Evolutionary conservation across 2,888 invertebrate species (phyloP), one percentile per base, ranked within the genome.

Genomic region (Rotaria macrura): DNA sequence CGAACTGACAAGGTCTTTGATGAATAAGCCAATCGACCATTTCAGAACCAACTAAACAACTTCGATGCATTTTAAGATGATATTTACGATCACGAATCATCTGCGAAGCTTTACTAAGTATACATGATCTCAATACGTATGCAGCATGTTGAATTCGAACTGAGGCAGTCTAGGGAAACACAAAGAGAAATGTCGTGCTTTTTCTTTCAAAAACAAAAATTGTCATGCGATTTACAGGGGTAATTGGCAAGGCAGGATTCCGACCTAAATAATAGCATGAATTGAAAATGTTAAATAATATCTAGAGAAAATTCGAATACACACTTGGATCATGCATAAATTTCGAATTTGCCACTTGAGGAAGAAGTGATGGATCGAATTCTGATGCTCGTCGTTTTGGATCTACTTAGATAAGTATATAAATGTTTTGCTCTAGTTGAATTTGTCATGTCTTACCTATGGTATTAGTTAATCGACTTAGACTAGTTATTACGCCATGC

Each of bases 11-110:
- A 47, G 90, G 88, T 85, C 93, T 93, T 88, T 94, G 92, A 88
- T 93, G 92, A 88, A 94, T 91, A 87, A 95, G 90, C 95, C 95
- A 95, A 90, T 95, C 94, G 83, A 94, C 94, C 91, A 95, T 93
- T 90, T 95, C 95, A 0, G 93, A 93, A 87, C 95, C 95, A 20
- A 94, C 93, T 89, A 94, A n/a, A 84, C 84, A 86, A 79, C 72
- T 47, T 74, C 84, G 84, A 84, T 86, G 84, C 47, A 87, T 85
- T 84, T 87, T 93, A 92, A 93, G 92, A 89, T 92, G 93, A 89
- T 93, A 92, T 88, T 91, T 91, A 65, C 92, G 89, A 91, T 94
- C 94, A 87, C 93, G 92, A 85, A 94, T 92, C 91, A 93, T 92
- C 88, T 93, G 92, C 55, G 93, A 93, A 83, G 92, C 93, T 89